Percentiles rank a stretch among this genome's conserved stretches.
Conservation (phyloP, 1,140 invertebrate genomes). For the Apolygus lucorum region DNA sequence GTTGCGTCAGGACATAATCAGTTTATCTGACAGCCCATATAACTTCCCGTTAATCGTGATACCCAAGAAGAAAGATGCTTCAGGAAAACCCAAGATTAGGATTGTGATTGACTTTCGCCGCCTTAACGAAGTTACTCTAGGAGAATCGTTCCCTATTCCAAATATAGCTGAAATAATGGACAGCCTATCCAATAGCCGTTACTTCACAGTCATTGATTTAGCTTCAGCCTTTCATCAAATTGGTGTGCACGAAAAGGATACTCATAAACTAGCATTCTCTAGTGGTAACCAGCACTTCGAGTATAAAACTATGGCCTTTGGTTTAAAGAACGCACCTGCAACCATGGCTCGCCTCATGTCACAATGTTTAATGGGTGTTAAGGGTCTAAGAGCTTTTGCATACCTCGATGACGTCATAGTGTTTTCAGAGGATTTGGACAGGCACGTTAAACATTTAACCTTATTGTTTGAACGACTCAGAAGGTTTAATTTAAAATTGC, state of each 20-base stretch:
- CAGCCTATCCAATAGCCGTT: slow-evolving; percentile 17
- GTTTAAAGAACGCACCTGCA: slow-evolving; percentile 26
- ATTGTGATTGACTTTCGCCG: slow-evolving; percentile 33
- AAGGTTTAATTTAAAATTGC: background rate
- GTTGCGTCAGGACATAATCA: slow-evolving; percentile 28
- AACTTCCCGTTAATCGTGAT: slow-evolving; percentile 28
- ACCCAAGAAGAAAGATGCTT: slow-evolving; percentile 31
- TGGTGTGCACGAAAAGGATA: slow-evolving; percentile 22
- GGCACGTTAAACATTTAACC: slow-evolving; percentile 28
- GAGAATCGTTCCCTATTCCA: slow-evolving; percentile 18
- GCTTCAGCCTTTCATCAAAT: slow-evolving; percentile 37
- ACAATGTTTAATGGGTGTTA: slow-evolving; percentile 13
- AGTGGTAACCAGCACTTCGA: slow-evolving; percentile 27
- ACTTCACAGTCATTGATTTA: slow-evolving; percentile 31
- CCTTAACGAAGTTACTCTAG: slow-evolving; percentile 29
- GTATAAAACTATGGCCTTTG: slow-evolving; percentile 30
- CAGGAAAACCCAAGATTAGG: slow-evolving; percentile 29
- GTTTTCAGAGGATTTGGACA: slow-evolving; percentile 34
- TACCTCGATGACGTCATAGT: slow-evolving; percentile 44
- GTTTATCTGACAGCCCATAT: slow-evolving; percentile 25
- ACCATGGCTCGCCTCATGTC: slow-evolving; percentile 36
- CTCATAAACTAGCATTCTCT: slow-evolving; percentile 30
- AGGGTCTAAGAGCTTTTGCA: slow-evolving; percentile 26
- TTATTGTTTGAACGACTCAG: background rate
- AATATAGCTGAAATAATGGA: slow-evolving; percentile 2